Conservation (phyloP, 2,113 vertebrate species). For the Sorex fumeus region DNA sequence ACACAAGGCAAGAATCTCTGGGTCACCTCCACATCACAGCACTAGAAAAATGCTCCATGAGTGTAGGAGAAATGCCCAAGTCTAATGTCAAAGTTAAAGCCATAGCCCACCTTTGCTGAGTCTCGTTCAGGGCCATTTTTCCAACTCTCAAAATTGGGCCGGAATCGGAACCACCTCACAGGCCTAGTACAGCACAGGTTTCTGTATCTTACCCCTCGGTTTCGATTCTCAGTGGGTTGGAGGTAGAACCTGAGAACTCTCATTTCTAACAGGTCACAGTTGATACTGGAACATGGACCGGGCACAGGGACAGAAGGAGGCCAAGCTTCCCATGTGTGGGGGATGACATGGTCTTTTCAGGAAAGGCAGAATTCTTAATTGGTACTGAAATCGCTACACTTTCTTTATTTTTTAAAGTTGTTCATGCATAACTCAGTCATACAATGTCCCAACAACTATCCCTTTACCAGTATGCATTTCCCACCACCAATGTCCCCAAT, state of each 20-base stretch:
- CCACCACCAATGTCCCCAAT: too few species aligned
- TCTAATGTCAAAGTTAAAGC: background rate
- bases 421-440: too few species aligned
- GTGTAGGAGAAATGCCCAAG: too few species aligned
- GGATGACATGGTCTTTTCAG: background rate
- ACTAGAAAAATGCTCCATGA: background rate
- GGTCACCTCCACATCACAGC: background rate
- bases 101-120: background rate
- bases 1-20: background rate
- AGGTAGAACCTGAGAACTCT: background rate
- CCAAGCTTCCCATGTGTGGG: rapidly evolving
- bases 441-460: too few species aligned
- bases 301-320: background rate
- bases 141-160: background rate
- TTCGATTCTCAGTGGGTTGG: background rate
- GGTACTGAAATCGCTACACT: background rate
- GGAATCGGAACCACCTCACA: background rate
- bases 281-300: background rate
- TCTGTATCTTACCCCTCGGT: background rate
- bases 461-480: background rate
- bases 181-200: background rate
- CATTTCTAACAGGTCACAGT: background rate
- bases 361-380: constrained; percentile 15
- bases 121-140: background rate
- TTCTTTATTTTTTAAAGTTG: too few species aligned